Percentiles rank a stretch among this genome's conserved stretches.
These are phyloP conservation scores for Mormoops blainvillei DNA, from an alignment of 2,113 vertebrate species.

Conservation along the genomic window DNA sequence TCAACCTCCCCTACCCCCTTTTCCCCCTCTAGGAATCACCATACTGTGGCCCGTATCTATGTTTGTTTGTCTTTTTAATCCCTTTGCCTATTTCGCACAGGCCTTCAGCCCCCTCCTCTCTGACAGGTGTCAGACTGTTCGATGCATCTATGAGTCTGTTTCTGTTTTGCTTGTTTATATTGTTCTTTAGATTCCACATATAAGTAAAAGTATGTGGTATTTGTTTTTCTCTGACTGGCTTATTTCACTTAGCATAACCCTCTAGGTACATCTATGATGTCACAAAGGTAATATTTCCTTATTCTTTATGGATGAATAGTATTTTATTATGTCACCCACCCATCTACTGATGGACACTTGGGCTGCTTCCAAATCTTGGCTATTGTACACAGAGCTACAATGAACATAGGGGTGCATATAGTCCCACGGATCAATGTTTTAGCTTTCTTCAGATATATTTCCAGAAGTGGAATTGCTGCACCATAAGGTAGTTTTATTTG, in stretches of 20 bases:
- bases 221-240: neutral
- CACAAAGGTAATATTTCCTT: neutral
- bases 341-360: neutral
- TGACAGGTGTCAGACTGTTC: neutral
- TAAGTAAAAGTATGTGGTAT: neutral
- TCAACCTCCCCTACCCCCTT: neutral
- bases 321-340: neutral
- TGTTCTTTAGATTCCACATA: neutral
- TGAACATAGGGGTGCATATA: neutral
- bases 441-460: neutral
- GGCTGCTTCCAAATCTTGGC: neutral
- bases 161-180: neutral
- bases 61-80: neutral
- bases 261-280: neutral
- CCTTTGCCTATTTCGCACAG: neutral
- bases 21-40: neutral
- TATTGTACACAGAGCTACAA: neutral
- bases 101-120: neutral
- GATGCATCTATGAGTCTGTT: neutral
- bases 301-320: neutral
- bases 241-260: neutral
- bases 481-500: neutral
- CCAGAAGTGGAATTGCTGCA: neutral
- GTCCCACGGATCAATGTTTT: neutral
- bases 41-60: neutral